A percentile compares a stretch with the other conserved stretches of the same genome.
Evolutionary conservation across 2,113 vertebrate species (phyloP).

Genomic region (human (Homo sapiens)): GRCh38 chr1:183626501-183627000

Average conservation of each 20-base stretch:
- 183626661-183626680: conserved; percentile 62
- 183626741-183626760: neutral
- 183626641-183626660: neutral
- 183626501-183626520: conserved; percentile 60
- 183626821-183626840: neutral
- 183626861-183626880: conserved; percentile 31
- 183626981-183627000: neutral
- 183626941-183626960: conserved; percentile 50
- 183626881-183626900: conserved; percentile 59
- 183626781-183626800: conserved; percentile 7
- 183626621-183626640: conserved; percentile 17
- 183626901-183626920: conserved; percentile 46
- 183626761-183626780: conserved; percentile 47
- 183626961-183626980: conserved; percentile 29
- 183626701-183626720: conserved; percentile 66
- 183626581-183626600: conserved; percentile 62
- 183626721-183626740: conserved; percentile 32
- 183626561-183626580: conserved; percentile 68
- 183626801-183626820: conserved; percentile 29
- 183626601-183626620: conserved; percentile 46
- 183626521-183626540: conserved; percentile 68
- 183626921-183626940: conserved; percentile 40
- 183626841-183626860: neutral
- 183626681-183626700: conserved; percentile 66
- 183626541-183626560: conserved; percentile 61